Base-by-base conservation (phyloP, 2,888 invertebrate genomes). In the Lithophane leautieri region DNA sequence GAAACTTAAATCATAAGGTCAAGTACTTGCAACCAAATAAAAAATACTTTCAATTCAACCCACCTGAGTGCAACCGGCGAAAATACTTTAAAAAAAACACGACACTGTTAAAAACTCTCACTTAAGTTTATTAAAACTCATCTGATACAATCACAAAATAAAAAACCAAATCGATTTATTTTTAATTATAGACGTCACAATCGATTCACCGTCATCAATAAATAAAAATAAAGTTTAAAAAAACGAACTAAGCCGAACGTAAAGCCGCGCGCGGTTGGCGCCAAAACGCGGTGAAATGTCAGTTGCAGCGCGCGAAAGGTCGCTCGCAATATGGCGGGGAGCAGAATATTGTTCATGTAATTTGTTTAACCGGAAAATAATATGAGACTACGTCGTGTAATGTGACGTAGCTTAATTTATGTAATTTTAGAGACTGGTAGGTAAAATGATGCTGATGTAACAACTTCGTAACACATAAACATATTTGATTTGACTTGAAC, bases 201-300 rank as follows among this genome's bases (percentile, higher is more conserved):
- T 71, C 19, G 28, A 71, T 47, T 67, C 83, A 69, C 56, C 16
- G 56, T 50, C 34, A 40, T 60, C 22, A 28, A 66, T 58, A 74
- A 70, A 70, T 79, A 66, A 79, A 73, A 69, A 62, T 42, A 61
- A 56, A 47, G 52, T 61, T 68, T 42, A 25, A 34, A 47, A 19
- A 78, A 58, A 52, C 40, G 34, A 66, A 61, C 42, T 50, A 77
- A 60, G 61, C 76, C 68, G 75, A 28, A 75, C 76, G 65, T 69
- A 28, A n/a, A 75, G 28, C 58, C 79, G 80, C 88, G 88, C 89
- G 88, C 88, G 87, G 89, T 92, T 94, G 90, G 91, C 93, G 93
- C 94, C 92, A 92, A 92, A 93, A 92, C 92, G 81, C 89, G 82
- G 92, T 91, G 94, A 93, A 95, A 94, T 95, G 95, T 93, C 93